Base-by-base conservation (phyloP, 2,888 invertebrate genomes). In the Mesorhabditis sp. region DNA sequence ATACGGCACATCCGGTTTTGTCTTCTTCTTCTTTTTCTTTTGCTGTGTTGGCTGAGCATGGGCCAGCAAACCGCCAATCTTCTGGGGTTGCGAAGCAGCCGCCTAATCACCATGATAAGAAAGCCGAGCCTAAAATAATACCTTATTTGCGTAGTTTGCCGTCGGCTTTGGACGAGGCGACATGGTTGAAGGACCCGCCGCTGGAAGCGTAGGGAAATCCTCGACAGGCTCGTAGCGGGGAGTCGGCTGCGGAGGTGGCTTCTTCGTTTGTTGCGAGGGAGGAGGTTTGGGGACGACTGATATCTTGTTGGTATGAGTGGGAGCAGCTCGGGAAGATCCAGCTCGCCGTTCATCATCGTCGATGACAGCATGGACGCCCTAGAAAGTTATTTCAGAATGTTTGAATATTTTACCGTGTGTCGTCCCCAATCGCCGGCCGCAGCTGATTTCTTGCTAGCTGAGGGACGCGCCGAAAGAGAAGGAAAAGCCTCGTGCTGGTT, bases 401-500 rank as follows among this genome's bases (percentile, higher is more conserved):
- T 61, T 7, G 10, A 43, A 61, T 28, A 67, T 4, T 44, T 43
- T 69, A 73, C 73, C 67, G 73, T 71, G 62, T 73, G 73, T 61
- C 63, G 41, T 15, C 64, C 67, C 73, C 71, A 73, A 15, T 69
- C 62, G 41, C 45, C 41, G 45, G 58, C 13, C 43, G 28, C 28
- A 28, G 28, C 28, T 28, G 28, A 28, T 28, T 28, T 28, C 28
- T 28, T 28, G 28, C 28, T 28, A 28, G 68, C 15, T 4, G 73
- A 28, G 2, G 70, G 66, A n/a, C 72, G 43, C 7, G 66, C 13
- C 15, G 66, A 74, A 6, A 76, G 71, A 1, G 74, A 70, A 4
- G 78, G 78, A 45, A 78, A 78, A 28, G 74, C 74, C 7, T 76
- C 78, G 4, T 65, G 71, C n/a, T 61, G 15, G 28, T 28, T 28